Evolutionary conservation across 2,113 vertebrate genomes (phyloP).

Genomic region (Seriola dumerili): DNA sequence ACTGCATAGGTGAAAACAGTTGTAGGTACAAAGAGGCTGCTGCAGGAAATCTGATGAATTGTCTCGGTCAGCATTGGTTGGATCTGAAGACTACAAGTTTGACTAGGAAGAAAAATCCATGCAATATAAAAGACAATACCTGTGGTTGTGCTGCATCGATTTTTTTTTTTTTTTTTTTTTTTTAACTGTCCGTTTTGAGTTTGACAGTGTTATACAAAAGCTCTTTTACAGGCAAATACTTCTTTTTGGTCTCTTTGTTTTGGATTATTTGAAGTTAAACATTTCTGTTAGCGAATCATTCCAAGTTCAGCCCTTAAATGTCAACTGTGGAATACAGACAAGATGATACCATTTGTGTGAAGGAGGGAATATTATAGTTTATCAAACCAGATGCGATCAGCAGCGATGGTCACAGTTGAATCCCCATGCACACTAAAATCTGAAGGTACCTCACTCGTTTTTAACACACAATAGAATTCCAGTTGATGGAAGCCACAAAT

Average conservation of each 20-base stretch:
- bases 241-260: not conserved
- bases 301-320: not conserved
- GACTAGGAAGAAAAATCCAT: not conserved
- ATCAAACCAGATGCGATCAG: constrained; percentile 3
- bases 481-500: not conserved
- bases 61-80: not conserved
- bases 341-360: not conserved
- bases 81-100: not conserved
- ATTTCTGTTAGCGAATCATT: not conserved
- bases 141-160: not conserved
- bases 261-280: not conserved
- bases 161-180: not conserved
- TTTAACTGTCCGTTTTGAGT: not conserved
- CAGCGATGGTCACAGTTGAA: not conserved
- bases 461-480: constrained; percentile 8
- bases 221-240: not conserved
- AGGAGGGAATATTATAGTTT: not conserved
- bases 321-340: not conserved
- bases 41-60: constrained; percentile 6
- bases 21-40: not conserved
- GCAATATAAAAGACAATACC: not conserved
- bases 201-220: not conserved
- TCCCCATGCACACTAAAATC: not conserved
- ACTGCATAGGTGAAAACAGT: not conserved
- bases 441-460: not conserved